Conservation (phyloP, 2,888 invertebrate genomes). For the Peribatodes rhomboidaria region DNA sequence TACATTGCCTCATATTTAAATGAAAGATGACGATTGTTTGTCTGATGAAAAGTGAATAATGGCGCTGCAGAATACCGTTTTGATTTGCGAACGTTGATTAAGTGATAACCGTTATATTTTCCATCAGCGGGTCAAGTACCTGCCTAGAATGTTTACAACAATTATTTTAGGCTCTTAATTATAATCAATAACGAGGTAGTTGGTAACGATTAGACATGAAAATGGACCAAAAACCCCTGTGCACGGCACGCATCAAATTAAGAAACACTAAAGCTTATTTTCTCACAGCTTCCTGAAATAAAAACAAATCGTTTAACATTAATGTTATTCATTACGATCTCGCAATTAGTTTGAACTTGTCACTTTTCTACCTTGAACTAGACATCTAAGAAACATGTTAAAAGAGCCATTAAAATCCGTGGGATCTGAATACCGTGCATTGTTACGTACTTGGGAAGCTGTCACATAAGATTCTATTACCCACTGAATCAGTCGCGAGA, state of each 20-base stretch:
- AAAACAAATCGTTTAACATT: constrained; percentile 9
- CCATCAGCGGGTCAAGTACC: not conserved
- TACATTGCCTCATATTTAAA: constrained; percentile 4
- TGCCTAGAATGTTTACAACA: no score
- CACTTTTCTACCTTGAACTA: constrained; percentile 64
- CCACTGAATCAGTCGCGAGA: constrained; percentile 27
- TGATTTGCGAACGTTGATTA: constrained; percentile 7
- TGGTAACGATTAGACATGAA: not conserved
- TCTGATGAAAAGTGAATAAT: not conserved
- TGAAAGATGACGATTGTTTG: constrained; percentile 9
- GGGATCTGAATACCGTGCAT: constrained; percentile 57
- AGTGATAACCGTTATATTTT: not conserved
- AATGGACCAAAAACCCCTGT: not conserved
- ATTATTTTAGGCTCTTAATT: not conserved
- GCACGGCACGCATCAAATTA: not conserved
- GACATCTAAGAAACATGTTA: constrained; percentile 54
- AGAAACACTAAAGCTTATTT: not conserved
- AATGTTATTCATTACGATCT: constrained; percentile 27
- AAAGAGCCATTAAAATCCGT: constrained; percentile 58
- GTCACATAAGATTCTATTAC: constrained; percentile 36
- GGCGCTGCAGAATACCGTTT: constrained; percentile 3
- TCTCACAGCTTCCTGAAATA: constrained; percentile 2
- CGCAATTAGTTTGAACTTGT: constrained; percentile 40
- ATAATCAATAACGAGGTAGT: not conserved
- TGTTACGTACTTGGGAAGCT: constrained; percentile 51